phyloP scores from a whole-genome alignment of 2,797 vertebrate species.

The Chloroceryle inda region DNA sequence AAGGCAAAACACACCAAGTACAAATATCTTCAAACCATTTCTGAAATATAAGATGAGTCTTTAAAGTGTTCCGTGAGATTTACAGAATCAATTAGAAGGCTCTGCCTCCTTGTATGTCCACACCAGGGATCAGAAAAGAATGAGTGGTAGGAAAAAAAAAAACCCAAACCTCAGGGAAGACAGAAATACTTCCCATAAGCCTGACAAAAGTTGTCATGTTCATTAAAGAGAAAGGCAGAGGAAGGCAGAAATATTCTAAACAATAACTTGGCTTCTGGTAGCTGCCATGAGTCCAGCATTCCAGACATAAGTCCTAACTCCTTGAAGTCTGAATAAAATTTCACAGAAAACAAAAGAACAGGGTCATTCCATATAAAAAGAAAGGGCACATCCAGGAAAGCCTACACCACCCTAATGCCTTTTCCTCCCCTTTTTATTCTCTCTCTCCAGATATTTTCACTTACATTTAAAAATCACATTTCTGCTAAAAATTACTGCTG shows the following conservation, averaged over 20 bases:
- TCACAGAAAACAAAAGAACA: background rate
- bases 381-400: background rate
- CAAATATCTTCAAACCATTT: background rate
- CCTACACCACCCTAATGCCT: background rate
- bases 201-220: background rate
- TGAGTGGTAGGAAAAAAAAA: no score
- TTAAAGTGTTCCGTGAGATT: background rate
- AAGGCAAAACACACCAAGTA: background rate
- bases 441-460: background rate
- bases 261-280: background rate
- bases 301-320: background rate
- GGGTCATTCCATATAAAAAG: background rate
- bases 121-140: background rate
- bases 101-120: background rate
- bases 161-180: background rate
- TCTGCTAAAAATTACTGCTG: background rate
- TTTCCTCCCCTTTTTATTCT: background rate
- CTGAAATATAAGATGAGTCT: fast-evolving
- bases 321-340: background rate
- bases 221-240: background rate
- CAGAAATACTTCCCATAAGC: background rate
- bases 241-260: background rate
- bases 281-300: background rate
- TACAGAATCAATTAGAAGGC: background rate
- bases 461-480: background rate